Evolutionary conservation across 2,888 invertebrate species (phyloP).

Genomic region (Zele albiditarsus): DNA sequence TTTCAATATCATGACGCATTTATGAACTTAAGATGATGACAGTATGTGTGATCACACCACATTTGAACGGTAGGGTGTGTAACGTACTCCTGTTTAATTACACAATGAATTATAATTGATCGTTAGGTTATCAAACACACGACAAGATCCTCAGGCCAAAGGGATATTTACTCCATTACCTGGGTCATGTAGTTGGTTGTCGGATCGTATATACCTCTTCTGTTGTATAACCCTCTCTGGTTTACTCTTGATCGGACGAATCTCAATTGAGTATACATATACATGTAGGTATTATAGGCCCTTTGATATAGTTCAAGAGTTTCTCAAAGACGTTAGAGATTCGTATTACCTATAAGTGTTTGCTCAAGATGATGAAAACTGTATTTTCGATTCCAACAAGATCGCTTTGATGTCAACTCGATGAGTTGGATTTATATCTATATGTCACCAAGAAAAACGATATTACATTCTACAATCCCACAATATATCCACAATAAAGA

Average conservation of each 20-base stretch:
- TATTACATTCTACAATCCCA: background rate
- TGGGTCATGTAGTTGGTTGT: constrained; percentile 48
- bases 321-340: constrained; percentile 7
- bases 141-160: constrained; percentile 46
- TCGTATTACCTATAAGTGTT: constrained; percentile 9
- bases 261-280: constrained; percentile 21
- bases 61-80: background rate
- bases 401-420: constrained; percentile 1
- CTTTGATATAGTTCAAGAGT: constrained; percentile 16
- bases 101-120: constrained; percentile 54
- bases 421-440: background rate
- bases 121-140: constrained; percentile 34
- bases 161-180: constrained; percentile 54
- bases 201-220: constrained; percentile 45
- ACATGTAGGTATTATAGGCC: background rate
- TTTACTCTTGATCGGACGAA: constrained; percentile 21
- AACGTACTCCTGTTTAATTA: constrained; percentile 44
- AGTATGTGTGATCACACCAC: background rate
- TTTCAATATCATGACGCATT: background rate
- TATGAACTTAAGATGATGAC: background rate
- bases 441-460: background rate
- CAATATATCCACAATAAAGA: background rate
- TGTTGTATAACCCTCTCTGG: background rate
- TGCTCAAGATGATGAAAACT: background rate
- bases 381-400: background rate